Evolutionary conservation across 2,888 invertebrate genomes (phyloP).

Genomic region (Nomada fabriciana): DNA sequence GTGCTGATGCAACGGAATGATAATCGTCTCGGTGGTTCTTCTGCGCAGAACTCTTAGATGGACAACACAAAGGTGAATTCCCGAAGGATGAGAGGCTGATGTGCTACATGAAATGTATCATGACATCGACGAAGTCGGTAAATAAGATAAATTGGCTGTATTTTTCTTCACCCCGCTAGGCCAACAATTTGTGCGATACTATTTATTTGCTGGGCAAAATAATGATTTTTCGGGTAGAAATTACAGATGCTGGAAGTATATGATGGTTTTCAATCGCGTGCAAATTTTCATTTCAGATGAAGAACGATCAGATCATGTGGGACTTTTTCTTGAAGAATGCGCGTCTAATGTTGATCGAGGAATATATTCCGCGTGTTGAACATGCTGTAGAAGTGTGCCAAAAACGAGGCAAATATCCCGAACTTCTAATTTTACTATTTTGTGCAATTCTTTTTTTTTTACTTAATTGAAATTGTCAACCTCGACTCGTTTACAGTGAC

Average conservation of each 20-base stretch:
- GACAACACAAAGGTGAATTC: constrained; percentile 62
- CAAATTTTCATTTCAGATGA: constrained; percentile 78
- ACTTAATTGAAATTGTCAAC: not conserved
- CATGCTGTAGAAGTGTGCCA: constrained; percentile 57
- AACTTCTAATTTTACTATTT: not conserved
- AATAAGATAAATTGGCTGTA: constrained; percentile 57
- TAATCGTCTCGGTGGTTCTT: not conserved
- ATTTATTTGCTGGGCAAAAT: too few relatives aligned
- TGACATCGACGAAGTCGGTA: constrained; percentile 86
- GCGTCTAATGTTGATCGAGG: constrained; percentile 68
- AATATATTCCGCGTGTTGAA: constrained; percentile 62
- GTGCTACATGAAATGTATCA: constrained; percentile 86
- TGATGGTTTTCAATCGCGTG: too few relatives aligned
- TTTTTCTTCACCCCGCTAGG: too few relatives aligned
- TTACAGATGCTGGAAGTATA: too few relatives aligned
- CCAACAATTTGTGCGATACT: too few relatives aligned
- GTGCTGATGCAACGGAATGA: not conserved
- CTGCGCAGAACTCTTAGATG: constrained; percentile 61
- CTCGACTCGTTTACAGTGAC: constrained; percentile 39
- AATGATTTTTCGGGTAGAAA: too few relatives aligned
- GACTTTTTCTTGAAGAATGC: constrained; percentile 86
- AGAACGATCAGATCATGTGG: constrained; percentile 85
- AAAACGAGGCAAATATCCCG: constrained; percentile 55
- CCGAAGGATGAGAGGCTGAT: constrained; percentile 74
- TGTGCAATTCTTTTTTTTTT: not conserved